Percentiles rank a stretch among this genome's conserved stretches.
Evolutionary conservation across 2,888 invertebrate genomes (phyloP).

Genomic region (Parasteatoda lunata): DNA sequence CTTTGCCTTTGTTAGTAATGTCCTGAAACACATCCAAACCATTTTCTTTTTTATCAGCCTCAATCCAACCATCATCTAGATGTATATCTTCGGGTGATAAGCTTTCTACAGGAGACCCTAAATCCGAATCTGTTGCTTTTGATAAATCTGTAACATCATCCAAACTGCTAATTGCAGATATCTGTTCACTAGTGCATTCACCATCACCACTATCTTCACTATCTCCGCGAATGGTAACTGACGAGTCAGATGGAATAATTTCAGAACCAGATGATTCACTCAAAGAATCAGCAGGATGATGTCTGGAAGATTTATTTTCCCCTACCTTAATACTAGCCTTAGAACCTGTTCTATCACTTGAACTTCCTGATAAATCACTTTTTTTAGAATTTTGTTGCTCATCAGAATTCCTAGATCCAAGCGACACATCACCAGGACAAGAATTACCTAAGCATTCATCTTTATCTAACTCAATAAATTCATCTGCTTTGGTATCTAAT

Average conservation of each 20-base stretch:
- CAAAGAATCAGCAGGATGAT: slow-evolving; percentile 24
- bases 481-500: slow-evolving; percentile 80
- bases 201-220: slow-evolving; percentile 53
- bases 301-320: slow-evolving; percentile 12
- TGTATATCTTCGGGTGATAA: slow-evolving; percentile 57
- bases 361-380: slow-evolving; percentile 38
- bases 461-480: slow-evolving; percentile 49
- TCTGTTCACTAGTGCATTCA: slow-evolving; percentile 66
- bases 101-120: slow-evolving; percentile 56
- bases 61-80: slow-evolving; percentile 53
- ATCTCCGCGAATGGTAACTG: slow-evolving; percentile 57
- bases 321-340: slow-evolving; percentile 46
- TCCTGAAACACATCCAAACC: slow-evolving; percentile 52
- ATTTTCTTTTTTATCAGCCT: slow-evolving; percentile 50
- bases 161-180: slow-evolving; percentile 65
- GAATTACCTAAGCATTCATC: slow-evolving; percentile 38
- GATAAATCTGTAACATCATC: slow-evolving; percentile 55
- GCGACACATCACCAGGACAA: slow-evolving; percentile 34
- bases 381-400: slow-evolving; percentile 19
- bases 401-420: slow-evolving; percentile 30
- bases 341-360: slow-evolving; percentile 43
- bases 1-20: slow-evolving; percentile 54
- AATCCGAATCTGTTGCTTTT: slow-evolving; percentile 53
- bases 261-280: slow-evolving; percentile 65
- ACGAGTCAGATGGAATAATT: slow-evolving; percentile 67